Base-by-base conservation (phyloP, 2,888 invertebrate genomes). In the Eurytoma californica region DNA sequence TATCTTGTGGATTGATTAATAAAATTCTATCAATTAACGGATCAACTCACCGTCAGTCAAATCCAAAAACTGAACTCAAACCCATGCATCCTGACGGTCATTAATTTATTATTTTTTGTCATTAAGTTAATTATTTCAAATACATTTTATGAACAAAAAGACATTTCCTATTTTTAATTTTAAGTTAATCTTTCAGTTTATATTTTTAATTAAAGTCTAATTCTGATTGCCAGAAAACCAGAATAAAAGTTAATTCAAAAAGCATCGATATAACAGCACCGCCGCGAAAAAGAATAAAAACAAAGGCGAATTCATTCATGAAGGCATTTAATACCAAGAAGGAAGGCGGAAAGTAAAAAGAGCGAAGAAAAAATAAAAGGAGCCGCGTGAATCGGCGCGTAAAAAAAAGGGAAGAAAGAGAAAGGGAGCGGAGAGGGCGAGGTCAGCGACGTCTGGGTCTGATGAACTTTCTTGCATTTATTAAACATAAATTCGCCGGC, bases 391-490 rank as follows among this genome's bases (percentile, higher is more conserved):
- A 47, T 63, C 18, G 39, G 47, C 47, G 63, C 28, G n/a, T 61
- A n/a, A 39, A 30, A 61, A 53, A 68, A 18, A 63, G 30, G 49
- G 18, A 9, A 28, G n/a, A 30, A 30, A 39, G 30, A 39, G 9
- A 18, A 63, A 39, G 39, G 18, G 18, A 30, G 9, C 30, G 60
- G 3, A n/a, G 28, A 49, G 30, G 49, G 68, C 68, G 68, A 55
- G 68, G 67, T 73, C 72, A 47, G 39, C 60, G 67, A 5, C 75
- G 77, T 61, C 68, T 69, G 63, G 39, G 63, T 67, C 63, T 63
- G 68, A 78, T 61, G 73, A 73, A 68, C 73, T 61, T 78, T 66
- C 66, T 75, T 60, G 69, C 70, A 75, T 75, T 75, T 75, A 79
- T 79, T 65, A 79, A 65, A 49, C 49, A 79, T 66, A 75, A 79